phyloP scores from a whole-genome alignment of 2,888 invertebrate species.

The Lingula anatina region DNA sequence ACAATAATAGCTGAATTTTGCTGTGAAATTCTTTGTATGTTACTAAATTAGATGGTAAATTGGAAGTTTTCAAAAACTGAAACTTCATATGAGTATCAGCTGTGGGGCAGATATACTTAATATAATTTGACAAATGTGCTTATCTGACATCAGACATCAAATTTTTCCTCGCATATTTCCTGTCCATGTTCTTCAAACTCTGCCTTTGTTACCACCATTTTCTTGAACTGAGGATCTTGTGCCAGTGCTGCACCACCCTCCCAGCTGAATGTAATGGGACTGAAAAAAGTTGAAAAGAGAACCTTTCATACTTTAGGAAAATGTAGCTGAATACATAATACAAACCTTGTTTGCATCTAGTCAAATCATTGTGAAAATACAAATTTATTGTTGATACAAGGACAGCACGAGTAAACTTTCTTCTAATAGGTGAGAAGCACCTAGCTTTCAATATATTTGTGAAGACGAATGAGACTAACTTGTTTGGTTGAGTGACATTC shows the following conservation, averaged over 20 bases:
- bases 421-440: background rate
- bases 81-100: too few species aligned
- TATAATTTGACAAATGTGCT: too few species aligned
- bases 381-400: background rate
- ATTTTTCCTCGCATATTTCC: constrained; percentile 30
- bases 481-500: constrained; percentile 64
- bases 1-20: too few species aligned
- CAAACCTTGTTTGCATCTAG: background rate
- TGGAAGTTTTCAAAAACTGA: too few species aligned
- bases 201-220: constrained; percentile 67
- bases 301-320: background rate
- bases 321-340: too few species aligned
- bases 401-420: background rate
- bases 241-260: constrained; percentile 76
- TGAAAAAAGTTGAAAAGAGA: constrained; percentile 45
- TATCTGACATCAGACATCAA: constrained; percentile 32
- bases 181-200: constrained; percentile 85
- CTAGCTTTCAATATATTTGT: background rate
- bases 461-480: constrained; percentile 63
- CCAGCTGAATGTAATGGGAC: constrained; percentile 83
- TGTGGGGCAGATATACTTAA: too few species aligned
- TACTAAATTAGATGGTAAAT: too few species aligned
- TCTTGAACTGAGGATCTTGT: constrained; percentile 64
- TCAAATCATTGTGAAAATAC: background rate
- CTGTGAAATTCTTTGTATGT: too few species aligned